Evolutionary conservation across 2,888 invertebrate species (phyloP), one percentile per base, ranked within the genome.

Genomic region (Monoplex corrugatus): DNA sequence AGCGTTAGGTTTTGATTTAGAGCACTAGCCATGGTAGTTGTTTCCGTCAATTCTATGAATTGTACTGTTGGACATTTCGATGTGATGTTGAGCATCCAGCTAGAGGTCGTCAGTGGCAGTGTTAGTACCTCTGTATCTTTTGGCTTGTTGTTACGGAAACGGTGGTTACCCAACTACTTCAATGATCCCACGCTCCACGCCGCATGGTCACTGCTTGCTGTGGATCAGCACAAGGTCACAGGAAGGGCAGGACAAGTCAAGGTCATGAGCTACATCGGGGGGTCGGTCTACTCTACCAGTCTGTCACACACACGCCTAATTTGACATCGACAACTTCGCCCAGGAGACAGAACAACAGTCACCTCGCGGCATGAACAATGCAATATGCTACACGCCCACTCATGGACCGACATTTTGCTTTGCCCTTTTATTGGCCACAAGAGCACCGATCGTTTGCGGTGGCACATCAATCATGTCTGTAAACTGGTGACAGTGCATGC

Each of bases 281-380:
- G 88, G 88, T 43, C 80, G 23, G 16, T 88, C 63, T 35, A 45
- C 88, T 88, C 63, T 35, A 45, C 88, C 88, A 88, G 88, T 88
- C 88, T 88, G 88, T 88, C 88, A 84, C 82, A 87, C 80, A 44
- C 87, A 87, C 72, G 88, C 88, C 88, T 44, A 83, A 88, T 63
- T 68, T 75, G 38, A 75, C 38, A 75, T 75, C 75, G 8, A 13
- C 10, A 38, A 35, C 78, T 38, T 38, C 38, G 32, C 32, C 8
- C 78, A n/a, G 10, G 50, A 68, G n/a, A n/a, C n/a, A n/a, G n/a
- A 68, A 68, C 38, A 78, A 78, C 78, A 38, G 35, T 78, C 78
- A n/a, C 78, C 78, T 10, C 38, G 38, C 38, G 44, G 78, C 38
- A 78, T 10, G 16, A 78, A 78, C n/a, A n/a, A n/a, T 75, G 16